Percentiles rank a stretch among this genome's conserved stretches.
phyloP scores from a whole-genome alignment of 1,140 invertebrate genomes.

The Drosophila setifemur region DNA sequence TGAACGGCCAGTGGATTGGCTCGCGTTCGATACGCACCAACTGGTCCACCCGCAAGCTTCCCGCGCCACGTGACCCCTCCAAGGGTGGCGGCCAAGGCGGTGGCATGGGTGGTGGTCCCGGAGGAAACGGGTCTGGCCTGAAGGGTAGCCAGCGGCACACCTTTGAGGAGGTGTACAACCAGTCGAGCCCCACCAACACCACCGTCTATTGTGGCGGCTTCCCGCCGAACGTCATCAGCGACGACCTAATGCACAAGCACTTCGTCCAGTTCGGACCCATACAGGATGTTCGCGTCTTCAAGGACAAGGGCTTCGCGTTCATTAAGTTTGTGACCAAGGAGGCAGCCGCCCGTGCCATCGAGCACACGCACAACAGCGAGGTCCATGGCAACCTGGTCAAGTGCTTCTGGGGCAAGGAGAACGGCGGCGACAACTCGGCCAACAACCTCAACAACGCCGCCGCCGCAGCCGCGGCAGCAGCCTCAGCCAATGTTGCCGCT shows the following conservation, averaged over 20 bases:
- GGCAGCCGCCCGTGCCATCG: slow-evolving; percentile 97
- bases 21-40: slow-evolving; percentile 99
- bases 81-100: slow-evolving; percentile 83
- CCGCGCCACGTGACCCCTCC: slow-evolving; percentile 85
- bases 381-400: slow-evolving; percentile 98
- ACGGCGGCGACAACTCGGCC: slow-evolving; percentile 77
- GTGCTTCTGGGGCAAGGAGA: slow-evolving; percentile 99
- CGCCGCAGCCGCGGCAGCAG: slow-evolving; percentile 65
- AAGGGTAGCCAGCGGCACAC: slow-evolving; percentile 85
- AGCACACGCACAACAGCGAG: slow-evolving; percentile 97
- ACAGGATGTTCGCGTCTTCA: slow-evolving; percentile 98
- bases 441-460: slow-evolving; percentile 65
- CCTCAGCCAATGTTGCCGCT: slow-evolving; percentile 69
- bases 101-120: slow-evolving; percentile 58
- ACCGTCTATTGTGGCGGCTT: slow-evolving; percentile 99
- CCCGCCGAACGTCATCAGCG: slow-evolving; percentile 94
- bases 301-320: slow-evolving; percentile 99
- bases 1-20: slow-evolving; percentile 99
- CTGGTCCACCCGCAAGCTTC: slow-evolving; percentile 99
- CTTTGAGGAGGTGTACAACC: slow-evolving; percentile 94
- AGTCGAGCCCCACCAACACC: slow-evolving; percentile 99
- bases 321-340: slow-evolving; percentile 99
- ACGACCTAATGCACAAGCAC: slow-evolving; percentile 97
- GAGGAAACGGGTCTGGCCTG: slow-evolving; percentile 67
- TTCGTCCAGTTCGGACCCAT: slow-evolving; percentile 97